Evolutionary conservation across 2,113 vertebrate genomes (phyloP), one percentile per base, ranked within the genome.

Genomic region (Catharus minimus): DNA sequence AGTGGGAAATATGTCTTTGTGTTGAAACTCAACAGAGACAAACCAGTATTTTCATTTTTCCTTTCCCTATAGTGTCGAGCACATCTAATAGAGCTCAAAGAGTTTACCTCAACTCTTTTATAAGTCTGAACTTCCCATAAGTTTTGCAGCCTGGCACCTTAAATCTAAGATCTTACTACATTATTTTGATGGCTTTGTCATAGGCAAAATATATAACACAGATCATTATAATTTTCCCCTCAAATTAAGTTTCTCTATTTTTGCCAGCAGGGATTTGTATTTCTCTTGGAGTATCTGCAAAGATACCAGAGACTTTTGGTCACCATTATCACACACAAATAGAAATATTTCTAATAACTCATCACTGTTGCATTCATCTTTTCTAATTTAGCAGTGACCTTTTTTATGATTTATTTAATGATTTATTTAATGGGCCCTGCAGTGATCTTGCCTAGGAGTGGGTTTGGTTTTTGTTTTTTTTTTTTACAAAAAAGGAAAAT

Each of bases 381-480:
- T 36, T 44, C 28, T 41, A 58, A 87, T 38, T 47, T 20, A 67
- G 15, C 26, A 56, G 13, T n/a, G 22, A 24, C 1, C 2, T 39
- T 13, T 24, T 57, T 17, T 1, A 11, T 20, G 4, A 17, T 36
- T 78, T 39, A 19, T 52, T 76, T 41, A 47, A 23, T 11, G 30
- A 17, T 36, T 78, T 39, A 19, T 52, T 76, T 41, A 47, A 23
- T 11, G 30, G 17, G 8, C 5, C 8, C 65, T 67, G 15, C 20
- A 43, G 36, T 20, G 24, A 64, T 30, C 32, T 32, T 39, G 30
- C 6, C 64, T 3, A 28, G 27, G 27, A 43, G 2, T 16, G 9
- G 5, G 22, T 17, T 53, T 20, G n/a, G 17, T 0, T 21, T 30
- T 7, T 13, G 32, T n/a, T n/a, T n/a, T n/a, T n/a, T n/a, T 27